These are phyloP conservation scores for Sebastiscus albofasciatus DNA, from an alignment of 2,797 vertebrate species.

Conservation along the genomic window DNA sequence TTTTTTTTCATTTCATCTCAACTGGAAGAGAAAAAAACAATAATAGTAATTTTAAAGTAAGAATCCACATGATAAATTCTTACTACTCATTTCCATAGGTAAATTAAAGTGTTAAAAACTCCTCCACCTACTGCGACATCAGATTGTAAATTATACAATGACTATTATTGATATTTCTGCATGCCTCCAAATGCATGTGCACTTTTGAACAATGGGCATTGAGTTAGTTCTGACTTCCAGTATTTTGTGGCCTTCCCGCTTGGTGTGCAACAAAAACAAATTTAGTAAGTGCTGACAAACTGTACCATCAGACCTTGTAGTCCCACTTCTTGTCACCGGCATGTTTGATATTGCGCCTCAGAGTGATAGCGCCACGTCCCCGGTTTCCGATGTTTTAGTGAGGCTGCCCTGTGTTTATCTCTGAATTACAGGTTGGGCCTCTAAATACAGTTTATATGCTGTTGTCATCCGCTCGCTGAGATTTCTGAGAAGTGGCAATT, in stretches of 20 bases:
- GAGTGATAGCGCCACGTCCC: slow-evolving; percentile 30
- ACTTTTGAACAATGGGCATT: neutral
- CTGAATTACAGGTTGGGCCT: slow-evolving; percentile 54
- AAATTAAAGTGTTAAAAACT: neutral
- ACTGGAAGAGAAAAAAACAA: neutral
- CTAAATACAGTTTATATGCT: slow-evolving; percentile 60
- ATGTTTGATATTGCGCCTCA: slow-evolving; percentile 15
- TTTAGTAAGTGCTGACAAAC: slow-evolving; percentile 34
- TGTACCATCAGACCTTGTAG: slow-evolving; percentile 29
- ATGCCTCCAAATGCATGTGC: neutral
- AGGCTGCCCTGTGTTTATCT: slow-evolving; percentile 49
- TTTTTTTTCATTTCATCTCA: no score
- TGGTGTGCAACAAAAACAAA: slow-evolving; percentile 8
- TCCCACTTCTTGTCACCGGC: slow-evolving; percentile 25
- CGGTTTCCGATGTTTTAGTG: slow-evolving; percentile 30
- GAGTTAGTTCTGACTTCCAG: neutral
- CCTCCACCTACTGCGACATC: neutral
- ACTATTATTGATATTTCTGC: neutral
- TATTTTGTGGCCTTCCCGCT: neutral
- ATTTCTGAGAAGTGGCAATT: slow-evolving; percentile 62
- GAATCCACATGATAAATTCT: neutral
- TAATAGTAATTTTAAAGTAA: neutral
- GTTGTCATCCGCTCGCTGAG: slow-evolving; percentile 58
- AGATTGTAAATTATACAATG: no score
- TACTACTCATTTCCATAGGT: neutral